Evolutionary conservation across 2,888 invertebrate species (phyloP), one percentile per base, ranked within the genome.

Genomic region (Drosophila kuntzei): DNA sequence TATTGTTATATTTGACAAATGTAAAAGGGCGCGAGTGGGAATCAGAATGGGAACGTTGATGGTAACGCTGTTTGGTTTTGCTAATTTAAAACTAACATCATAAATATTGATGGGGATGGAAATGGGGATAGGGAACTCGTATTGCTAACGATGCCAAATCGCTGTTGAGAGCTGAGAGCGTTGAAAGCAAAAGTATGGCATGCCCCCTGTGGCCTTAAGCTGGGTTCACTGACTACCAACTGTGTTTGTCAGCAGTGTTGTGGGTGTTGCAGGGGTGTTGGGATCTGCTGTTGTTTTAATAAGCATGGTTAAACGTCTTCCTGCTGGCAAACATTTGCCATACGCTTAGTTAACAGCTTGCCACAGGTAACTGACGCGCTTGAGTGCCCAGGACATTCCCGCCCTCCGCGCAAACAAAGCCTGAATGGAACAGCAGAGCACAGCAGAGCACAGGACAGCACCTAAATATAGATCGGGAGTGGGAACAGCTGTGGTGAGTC

Each of bases 331-430:
- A 86, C 83, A 88, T 88, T 84, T 88, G 78, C 83, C 75, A 67
- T 86, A 69, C 75, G 89, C 87, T 88, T 88, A 86, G 88, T 88
- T 88, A 88, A 88, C 83, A 83, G 88, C 87, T 78, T 87, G 87
- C 82, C 79, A 82, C 86, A 87, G 82, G 86, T 87, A 79, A 79
- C 75, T 60, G 75, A 66, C 76, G 81, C 85, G 85, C 71, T 67
- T 87, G 85, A 87, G 75, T 81, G 75, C 85, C 69, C 77, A 65
- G 43, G 41, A 65, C 61, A 51, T 50, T 29, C 65, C 65, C 14
- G 14, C 29, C 39, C 44, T 34, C 37, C 54, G 41, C 67, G 58
- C 61, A 77, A 67, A 77, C 73, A 77, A 74, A 65, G 43, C 73
- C 73, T 57, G 60, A 41, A 54, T 54, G 20, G 29, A 20, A 54